Percentiles rank a stretch among this genome's conserved stretches.
These are phyloP conservation scores for Masnerella sp. DNA, from an alignment of 2,888 invertebrate genomes.

Conservation along the genomic window DNA sequence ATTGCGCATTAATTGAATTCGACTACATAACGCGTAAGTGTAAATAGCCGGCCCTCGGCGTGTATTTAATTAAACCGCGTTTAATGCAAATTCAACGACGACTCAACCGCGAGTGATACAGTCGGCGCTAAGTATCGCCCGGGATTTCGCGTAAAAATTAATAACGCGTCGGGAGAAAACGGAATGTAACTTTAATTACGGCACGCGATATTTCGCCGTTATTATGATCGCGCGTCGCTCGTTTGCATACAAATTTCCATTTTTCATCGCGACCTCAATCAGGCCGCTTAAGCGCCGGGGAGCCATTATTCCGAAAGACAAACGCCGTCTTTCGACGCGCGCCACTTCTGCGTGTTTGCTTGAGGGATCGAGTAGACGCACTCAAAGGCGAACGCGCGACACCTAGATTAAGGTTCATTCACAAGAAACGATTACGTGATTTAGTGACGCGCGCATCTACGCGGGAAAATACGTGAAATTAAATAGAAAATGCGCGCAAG, in stretches of 20 bases:
- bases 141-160: slow-evolving; percentile 34
- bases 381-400: slow-evolving; percentile 4
- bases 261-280: slow-evolving; percentile 51
- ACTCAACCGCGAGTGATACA: slow-evolving; percentile 9
- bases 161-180: slow-evolving; percentile 17
- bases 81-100: slow-evolving; percentile 30
- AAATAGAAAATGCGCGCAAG: slow-evolving; percentile 10
- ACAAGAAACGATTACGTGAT: no score
- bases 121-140: slow-evolving; percentile 10
- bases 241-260: slow-evolving; percentile 46
- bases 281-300: no score
- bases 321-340: slow-evolving; percentile 33
- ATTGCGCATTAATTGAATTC: slow-evolving; percentile 12
- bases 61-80: slow-evolving; percentile 27
- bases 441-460: no score
- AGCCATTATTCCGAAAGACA: slow-evolving; percentile 48
- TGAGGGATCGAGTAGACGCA: slow-evolving; percentile 36
- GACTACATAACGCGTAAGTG: slow-evolving; percentile 4
- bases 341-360: slow-evolving; percentile 45
- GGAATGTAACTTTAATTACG: slow-evolving; percentile 30
- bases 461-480: no score
- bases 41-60: slow-evolving; percentile 12
- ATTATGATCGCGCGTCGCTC: slow-evolving; percentile 37
- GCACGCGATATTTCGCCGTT: slow-evolving; percentile 27
- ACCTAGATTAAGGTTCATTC: no score